These are phyloP conservation scores for Syngnathus typhle DNA, from an alignment of 2,113 vertebrate species.

Conservation along the genomic window DNA sequence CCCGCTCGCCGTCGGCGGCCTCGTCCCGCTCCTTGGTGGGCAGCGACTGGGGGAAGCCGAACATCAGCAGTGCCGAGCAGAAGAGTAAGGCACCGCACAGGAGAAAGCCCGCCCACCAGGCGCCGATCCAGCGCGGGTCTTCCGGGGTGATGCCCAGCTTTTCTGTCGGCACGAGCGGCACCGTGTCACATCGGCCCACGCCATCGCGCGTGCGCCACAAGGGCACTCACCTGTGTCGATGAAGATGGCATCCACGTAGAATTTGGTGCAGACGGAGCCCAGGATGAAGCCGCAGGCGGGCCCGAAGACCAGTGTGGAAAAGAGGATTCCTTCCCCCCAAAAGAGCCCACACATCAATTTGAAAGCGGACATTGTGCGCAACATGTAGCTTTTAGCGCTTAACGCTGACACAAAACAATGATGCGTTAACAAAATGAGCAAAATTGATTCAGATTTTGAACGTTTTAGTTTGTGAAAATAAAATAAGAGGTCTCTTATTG, in stretches of 20 bases:
- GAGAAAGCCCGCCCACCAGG: slow-evolving; percentile 98
- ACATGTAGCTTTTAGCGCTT: too few relatives aligned
- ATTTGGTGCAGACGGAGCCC: slow-evolving; percentile 96
- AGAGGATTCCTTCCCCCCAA: slow-evolving; percentile 82
- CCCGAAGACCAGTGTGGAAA: slow-evolving; percentile 96
- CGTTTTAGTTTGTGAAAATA: too few relatives aligned
- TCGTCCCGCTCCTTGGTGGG: slow-evolving; percentile 67
- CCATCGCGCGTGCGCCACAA: neutral
- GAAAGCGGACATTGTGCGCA: too few relatives aligned
- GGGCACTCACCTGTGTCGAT: slow-evolving; percentile 85
- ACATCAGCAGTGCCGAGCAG: slow-evolving; percentile 92
- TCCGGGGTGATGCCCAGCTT: slow-evolving; percentile 87
- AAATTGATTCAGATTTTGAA: too few relatives aligned
- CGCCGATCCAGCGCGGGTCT: slow-evolving; percentile 96
- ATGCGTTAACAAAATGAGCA: too few relatives aligned
- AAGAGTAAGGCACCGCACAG: slow-evolving; percentile 97
- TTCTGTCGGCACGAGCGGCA: slow-evolving; percentile 55
- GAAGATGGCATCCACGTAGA: slow-evolving; percentile 95
- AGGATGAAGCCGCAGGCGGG: slow-evolving; percentile 98
- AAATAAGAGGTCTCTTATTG: too few relatives aligned
- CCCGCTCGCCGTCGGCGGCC: slow-evolving; percentile 80
- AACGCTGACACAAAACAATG: too few relatives aligned
- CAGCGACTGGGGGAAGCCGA: slow-evolving; percentile 93
- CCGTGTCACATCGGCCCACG: neutral
- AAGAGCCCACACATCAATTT: too few relatives aligned